Evolutionary conservation across 2,113 vertebrate genomes (phyloP).

Genomic region (Caracal caracal): DNA sequence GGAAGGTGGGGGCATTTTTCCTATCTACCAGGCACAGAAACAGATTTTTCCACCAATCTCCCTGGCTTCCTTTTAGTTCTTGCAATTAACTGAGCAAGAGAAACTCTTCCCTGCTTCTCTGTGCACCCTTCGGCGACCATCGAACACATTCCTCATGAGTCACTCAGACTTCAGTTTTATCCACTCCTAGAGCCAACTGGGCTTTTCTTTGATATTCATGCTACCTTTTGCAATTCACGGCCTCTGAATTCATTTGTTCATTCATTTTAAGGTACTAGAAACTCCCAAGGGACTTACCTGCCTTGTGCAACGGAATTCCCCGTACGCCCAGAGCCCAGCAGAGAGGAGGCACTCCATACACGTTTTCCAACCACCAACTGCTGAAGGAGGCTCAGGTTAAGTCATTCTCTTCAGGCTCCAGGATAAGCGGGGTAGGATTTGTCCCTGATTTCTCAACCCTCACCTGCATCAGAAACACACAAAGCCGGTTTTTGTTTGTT

Average conservation of each 20-base stretch:
- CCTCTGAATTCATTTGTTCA: background rate
- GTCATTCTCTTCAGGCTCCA: background rate
- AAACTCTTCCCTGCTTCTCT: background rate
- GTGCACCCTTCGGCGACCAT: rapidly evolving
- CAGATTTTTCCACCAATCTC: background rate
- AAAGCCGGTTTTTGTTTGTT: background rate
- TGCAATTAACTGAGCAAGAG: background rate
- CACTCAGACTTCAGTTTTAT: background rate
- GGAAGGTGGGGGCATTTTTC: background rate
- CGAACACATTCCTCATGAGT: background rate
- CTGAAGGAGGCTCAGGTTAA: background rate
- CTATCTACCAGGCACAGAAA: background rate
- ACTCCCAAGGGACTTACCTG: rapidly evolving
- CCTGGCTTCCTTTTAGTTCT: background rate
- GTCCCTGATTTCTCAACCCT: background rate
- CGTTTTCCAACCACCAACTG: background rate
- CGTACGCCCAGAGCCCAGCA: background rate
- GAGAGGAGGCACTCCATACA: background rate
- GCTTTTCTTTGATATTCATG: background rate
- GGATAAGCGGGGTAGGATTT: background rate
- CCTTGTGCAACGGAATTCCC: background rate
- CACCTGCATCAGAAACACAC: background rate
- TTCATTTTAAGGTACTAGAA: background rate
- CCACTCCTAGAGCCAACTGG: background rate
- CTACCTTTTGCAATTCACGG: background rate